Conservation (phyloP, 1,140 invertebrate species). For the Drosophila sucinea region DNA sequence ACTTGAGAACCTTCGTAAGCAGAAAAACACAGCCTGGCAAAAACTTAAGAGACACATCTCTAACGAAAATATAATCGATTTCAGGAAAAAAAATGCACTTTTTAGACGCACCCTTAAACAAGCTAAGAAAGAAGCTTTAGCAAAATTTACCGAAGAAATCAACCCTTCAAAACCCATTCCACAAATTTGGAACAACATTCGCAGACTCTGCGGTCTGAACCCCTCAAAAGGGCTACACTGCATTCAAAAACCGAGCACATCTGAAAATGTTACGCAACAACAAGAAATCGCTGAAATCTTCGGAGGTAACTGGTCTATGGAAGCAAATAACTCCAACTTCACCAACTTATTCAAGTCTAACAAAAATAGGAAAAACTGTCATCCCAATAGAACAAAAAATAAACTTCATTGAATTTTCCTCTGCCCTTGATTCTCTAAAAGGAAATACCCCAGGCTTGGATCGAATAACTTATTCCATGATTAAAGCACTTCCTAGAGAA, state of each 20-base stretch:
- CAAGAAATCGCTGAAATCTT: background rate
- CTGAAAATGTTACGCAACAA: no score
- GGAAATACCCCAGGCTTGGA: constrained; percentile 28
- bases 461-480: constrained; percentile 32
- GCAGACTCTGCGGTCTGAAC: no score
- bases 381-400: constrained; percentile 23
- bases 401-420: constrained; percentile 9
- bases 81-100: background rate
- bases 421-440: constrained; percentile 12
- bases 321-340: constrained; percentile 7
- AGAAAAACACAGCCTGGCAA: constrained; percentile 27
- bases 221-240: no score
- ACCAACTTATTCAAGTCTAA: background rate
- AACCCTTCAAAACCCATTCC: no score
- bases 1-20: background rate
- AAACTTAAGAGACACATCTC: no score
- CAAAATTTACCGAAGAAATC: background rate
- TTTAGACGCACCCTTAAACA: constrained; percentile 5
- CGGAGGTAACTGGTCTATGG: background rate
- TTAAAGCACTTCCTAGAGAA: constrained; percentile 11
- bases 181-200: no score
- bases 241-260: no score
- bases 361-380: background rate
- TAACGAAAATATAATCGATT: no score
- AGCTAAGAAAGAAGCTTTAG: background rate